Evolutionary conservation across 1,140 invertebrate species (phyloP), one percentile per base, ranked within the genome.

Genomic region (silkworm (Bombyx mori)): DNA sequence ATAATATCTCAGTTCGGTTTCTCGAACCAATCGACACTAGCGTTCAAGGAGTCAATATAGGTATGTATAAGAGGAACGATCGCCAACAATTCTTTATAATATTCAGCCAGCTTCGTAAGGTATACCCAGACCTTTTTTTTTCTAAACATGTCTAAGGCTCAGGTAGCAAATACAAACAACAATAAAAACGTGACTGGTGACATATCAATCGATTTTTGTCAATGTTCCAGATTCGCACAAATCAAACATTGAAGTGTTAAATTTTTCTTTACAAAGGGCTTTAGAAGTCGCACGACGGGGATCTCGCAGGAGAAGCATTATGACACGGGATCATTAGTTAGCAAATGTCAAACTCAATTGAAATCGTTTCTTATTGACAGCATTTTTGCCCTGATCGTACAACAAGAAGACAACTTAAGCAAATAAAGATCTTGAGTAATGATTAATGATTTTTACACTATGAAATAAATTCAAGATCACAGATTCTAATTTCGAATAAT

Each of bases 161-260:
- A 87, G 82, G 82, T 85, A 87, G 82, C 69, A 75, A 35, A 84
- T 71, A 75, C 79, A 83, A 85, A 86, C 75, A 82, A 65, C 63
- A 63, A 79, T 82, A 84, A 87, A 86, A 84, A 82, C 75, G 75
- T 77, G 71, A 54, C 53, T 56, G 54, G 54, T 56, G 54, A 87
- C 73, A 66, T 85, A 69, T 87, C 84, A 85, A 87, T 87, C 71
- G 81, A 70, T 71, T 83, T 86, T 80, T 75, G 82, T 82, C 61
- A 66, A 49, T 62, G 74, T 75, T 72, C 65, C 69, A 75, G 75
- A 83, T 84, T 83, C 82, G 75, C 77, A 80, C 84, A 84, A 82
- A 87, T 87, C 84, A 85, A 87, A 87, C 69, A 84, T 75, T 84
- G 80, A 82, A 84, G 82, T 85, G 84, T 85, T 84, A 84, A 82